phyloP scores from a whole-genome alignment of 2,113 vertebrate genomes.

The Mormyrus lacerda region DNA sequence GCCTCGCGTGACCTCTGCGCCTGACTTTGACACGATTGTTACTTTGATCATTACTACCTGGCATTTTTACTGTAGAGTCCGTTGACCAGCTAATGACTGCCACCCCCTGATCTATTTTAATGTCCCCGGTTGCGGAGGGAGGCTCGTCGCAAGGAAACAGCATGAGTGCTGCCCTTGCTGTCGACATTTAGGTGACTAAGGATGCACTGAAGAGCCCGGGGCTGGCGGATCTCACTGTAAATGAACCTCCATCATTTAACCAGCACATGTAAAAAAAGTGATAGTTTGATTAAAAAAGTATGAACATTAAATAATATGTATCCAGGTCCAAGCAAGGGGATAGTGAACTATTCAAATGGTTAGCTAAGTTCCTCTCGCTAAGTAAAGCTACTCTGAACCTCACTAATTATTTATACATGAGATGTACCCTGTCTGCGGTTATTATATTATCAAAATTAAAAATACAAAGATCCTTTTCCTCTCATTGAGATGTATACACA shows the following conservation, averaged over 20 bases:
- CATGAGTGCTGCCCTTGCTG: neutral
- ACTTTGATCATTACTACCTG: conserved; percentile 11
- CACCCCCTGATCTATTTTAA: conserved; percentile 8
- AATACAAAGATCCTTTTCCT: neutral
- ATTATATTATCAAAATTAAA: neutral
- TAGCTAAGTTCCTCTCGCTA: neutral
- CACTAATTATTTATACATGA: neutral
- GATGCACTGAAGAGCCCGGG: neutral
- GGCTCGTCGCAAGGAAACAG: conserved; percentile 11
- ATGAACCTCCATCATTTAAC: neutral
- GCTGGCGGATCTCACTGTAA: neutral
- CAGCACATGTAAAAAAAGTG: neutral
- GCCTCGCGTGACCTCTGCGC: conserved; percentile 13
- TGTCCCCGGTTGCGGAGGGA: conserved; percentile 11
- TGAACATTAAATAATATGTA: neutral
- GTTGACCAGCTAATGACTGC: conserved; percentile 31
- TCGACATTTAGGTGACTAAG: neutral
- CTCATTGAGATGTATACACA: neutral
- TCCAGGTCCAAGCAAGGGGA: neutral
- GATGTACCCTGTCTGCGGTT: neutral
- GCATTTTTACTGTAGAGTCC: conserved; percentile 22
- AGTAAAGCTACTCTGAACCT: neutral
- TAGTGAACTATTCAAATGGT: neutral
- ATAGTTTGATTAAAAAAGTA: neutral
- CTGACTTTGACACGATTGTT: neutral